Evolutionary conservation across 2,888 invertebrate species (phyloP), one percentile per base, ranked within the genome.

Genomic region (Aporophyla lueneburgensis): DNA sequence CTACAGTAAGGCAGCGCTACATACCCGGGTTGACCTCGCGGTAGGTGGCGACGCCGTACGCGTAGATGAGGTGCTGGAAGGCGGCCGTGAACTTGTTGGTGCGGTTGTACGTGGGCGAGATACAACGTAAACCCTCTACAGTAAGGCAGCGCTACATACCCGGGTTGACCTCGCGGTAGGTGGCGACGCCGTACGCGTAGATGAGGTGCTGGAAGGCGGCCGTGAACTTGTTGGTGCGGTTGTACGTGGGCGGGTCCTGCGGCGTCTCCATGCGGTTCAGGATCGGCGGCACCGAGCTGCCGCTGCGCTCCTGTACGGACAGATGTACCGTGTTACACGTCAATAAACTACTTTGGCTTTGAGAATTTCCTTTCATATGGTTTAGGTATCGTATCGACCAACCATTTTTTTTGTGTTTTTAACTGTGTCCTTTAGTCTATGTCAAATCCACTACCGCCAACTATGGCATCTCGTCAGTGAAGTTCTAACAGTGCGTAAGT

Each of bases 161-260:
- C 75, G 99, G 99, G 95, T 99, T 99, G 94, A 99, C 99, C 97
- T 99, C 99, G 73, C 99, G 97, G 94, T 99, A 99, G 66, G 98
- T 98, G 76, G 99, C 99, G 66, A 99, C 98, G 81, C 99, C 99
- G 93, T 99, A 99, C 0, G 99, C 98, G 96, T 99, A 99, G 87
- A 99, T 99, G 86, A 99, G 97, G 78, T 97, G 97, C 96, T 99
- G 99, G 96, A 99, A 99, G 86, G 99, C 99, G 87, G 97, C 97
- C 0, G 99, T 99, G 96, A 99, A 99, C 95, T 99, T 99, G 96
- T 99, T 99, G 76, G 99, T 99, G 76, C 99, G 98, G 95, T 99
- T 99, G 96, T 98, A 99, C 0, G 99, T 99, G 1, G 99, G 99
- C 14, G 99, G 99, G 92, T 98, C 98, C 90, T 98, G 98, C 71